These are phyloP conservation scores for Saccopteryx bilineata DNA, from an alignment of 2,113 vertebrate species.

Conservation along the genomic window DNA sequence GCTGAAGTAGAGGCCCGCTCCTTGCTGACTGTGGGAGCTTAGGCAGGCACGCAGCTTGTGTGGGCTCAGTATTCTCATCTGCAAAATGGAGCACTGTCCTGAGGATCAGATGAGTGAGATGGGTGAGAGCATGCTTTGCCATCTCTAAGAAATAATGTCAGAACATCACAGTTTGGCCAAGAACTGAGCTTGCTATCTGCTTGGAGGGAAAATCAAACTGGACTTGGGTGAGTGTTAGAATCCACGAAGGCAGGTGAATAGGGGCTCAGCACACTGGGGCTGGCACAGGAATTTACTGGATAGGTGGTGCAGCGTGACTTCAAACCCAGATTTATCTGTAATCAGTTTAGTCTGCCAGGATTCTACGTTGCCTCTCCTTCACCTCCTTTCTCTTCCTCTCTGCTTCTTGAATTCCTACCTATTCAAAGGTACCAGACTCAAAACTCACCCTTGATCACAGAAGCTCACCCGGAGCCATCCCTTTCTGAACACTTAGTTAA, in stretches of 20 bases:
- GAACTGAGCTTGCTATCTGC: background rate
- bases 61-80: background rate
- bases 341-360: background rate
- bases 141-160: background rate
- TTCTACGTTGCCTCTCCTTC: background rate
- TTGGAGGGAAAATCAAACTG: background rate
- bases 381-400: background rate
- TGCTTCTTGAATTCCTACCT: background rate
- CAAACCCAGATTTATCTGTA: background rate
- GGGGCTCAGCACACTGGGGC: background rate
- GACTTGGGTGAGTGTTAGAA: background rate
- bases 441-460: background rate
- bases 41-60: background rate
- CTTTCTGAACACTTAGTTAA: background rate
- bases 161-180: background rate
- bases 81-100: background rate
- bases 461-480: background rate
- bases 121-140: background rate
- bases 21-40: background rate
- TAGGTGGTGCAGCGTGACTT: background rate
- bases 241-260: background rate
- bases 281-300: background rate
- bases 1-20: background rate
- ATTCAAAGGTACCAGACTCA: background rate
- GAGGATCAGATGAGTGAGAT: background rate